These are phyloP conservation scores for Hemibagrus wyckioides DNA, from an alignment of 2,113 vertebrate genomes.

Conservation along the genomic window DNA sequence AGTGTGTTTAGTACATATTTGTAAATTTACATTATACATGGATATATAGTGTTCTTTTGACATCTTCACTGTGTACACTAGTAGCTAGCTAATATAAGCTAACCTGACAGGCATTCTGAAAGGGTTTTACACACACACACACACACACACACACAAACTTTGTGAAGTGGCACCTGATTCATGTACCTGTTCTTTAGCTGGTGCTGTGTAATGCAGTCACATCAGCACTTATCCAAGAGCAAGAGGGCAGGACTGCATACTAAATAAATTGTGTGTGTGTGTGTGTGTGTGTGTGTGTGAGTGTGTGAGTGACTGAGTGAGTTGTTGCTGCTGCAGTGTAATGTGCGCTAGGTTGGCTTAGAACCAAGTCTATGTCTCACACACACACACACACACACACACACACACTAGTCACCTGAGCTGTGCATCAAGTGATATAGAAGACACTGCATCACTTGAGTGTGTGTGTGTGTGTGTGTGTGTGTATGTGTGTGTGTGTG, in stretches of 20 bases:
- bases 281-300: constrained; percentile 28
- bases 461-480: constrained; percentile 18
- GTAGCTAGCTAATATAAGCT: background rate
- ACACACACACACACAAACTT: background rate
- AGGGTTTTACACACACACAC: background rate
- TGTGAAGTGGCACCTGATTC: constrained; percentile 13
- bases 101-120: background rate
- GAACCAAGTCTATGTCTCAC: too few species aligned
- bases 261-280: background rate
- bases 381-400: constrained; percentile 4
- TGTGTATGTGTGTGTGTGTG: constrained; percentile 22
- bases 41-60: too few species aligned
- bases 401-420: constrained; percentile 15
- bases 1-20: background rate
- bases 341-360: background rate
- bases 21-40: too few species aligned
- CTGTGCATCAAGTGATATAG: constrained; percentile 16
- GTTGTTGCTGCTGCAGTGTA: too few species aligned
- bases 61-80: background rate
- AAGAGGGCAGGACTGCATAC: constrained; percentile 22
- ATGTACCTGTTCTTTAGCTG: background rate
- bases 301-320: background rate
- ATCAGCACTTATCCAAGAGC: constrained; percentile 31
- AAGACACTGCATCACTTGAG: background rate
- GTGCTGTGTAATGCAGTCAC: constrained; percentile 19